Conservation (phyloP, 2,113 vertebrate genomes). For the Cavia aperea region DNA sequence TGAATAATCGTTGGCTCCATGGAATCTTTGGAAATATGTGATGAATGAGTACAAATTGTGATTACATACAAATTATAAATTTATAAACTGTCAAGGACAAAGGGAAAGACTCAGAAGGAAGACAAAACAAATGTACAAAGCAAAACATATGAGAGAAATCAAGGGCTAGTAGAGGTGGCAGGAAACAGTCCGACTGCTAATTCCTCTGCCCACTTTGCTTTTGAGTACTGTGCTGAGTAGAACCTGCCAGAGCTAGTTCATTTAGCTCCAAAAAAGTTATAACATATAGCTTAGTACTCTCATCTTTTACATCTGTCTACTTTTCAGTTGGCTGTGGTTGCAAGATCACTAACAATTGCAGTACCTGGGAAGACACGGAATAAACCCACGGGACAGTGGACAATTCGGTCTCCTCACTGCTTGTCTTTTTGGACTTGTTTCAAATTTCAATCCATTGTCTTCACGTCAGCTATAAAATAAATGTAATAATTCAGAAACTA, state of each 20-base stretch:
- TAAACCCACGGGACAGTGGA: not conserved
- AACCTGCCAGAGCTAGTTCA: not conserved
- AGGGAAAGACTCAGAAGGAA: not conserved
- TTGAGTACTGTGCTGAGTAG: not conserved
- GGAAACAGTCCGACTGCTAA: not conserved
- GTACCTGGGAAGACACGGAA: not conserved
- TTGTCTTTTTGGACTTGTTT: not conserved
- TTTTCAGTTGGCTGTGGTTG: not conserved
- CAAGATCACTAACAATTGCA: not conserved
- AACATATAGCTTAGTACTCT: not conserved
- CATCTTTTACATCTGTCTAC: not conserved
- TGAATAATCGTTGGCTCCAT: not conserved
- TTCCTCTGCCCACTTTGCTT: not conserved
- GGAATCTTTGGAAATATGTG: not conserved
- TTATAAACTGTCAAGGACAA: not conserved
- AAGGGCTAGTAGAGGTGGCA: not conserved
- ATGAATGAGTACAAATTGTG: not conserved
- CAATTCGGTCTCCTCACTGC: not conserved
- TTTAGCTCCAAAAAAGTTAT: not conserved
- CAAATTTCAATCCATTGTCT: not conserved
- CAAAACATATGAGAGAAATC: not conserved
- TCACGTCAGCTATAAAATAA: slow-evolving; percentile 3
- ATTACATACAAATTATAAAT: not conserved
- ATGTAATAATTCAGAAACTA: not conserved
- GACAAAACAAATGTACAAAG: not conserved